Percentiles rank a stretch among this genome's conserved stretches.
phyloP scores from a whole-genome alignment of 2,888 invertebrate species.

The Cecidostiba fungosa region DNA sequence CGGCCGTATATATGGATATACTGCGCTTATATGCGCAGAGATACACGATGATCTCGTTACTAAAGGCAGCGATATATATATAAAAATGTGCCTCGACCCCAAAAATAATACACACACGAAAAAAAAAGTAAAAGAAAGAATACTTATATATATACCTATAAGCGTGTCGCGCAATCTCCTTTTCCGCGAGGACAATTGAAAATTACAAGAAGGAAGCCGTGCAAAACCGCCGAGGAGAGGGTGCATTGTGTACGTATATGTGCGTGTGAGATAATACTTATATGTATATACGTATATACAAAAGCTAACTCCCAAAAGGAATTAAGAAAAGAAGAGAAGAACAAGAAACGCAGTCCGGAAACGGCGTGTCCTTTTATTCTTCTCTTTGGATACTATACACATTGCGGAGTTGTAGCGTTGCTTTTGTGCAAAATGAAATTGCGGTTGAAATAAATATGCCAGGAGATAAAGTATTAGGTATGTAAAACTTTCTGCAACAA shows the following conservation, averaged over 20 bases:
- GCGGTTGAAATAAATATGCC: too few relatives aligned
- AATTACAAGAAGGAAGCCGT: conserved; percentile 14
- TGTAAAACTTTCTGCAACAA: too few relatives aligned
- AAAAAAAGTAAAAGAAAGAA: neutral
- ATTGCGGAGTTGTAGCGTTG: neutral
- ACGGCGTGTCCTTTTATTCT: neutral
- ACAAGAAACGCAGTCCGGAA: conserved; percentile 28
- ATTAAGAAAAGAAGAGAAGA: neutral
- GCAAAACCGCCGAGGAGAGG: neutral
- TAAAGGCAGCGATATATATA: conserved; percentile 24
- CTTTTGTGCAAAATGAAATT: too few relatives aligned
- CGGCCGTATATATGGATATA: neutral
- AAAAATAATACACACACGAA: neutral
- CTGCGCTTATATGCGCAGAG: neutral
- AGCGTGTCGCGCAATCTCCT: neutral
- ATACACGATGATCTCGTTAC: neutral
- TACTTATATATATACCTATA: neutral
- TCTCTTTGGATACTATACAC: neutral
- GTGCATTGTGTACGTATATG: neutral
- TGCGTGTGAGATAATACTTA: neutral
- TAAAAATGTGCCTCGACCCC: neutral
- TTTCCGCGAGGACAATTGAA: conserved; percentile 10
- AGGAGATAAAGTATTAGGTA: too few relatives aligned
- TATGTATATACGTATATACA: neutral
- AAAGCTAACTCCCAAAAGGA: conserved; percentile 25